These are phyloP conservation scores for Mormyrops attenuatus DNA, from an alignment of 2,797 vertebrate species.

Conservation along the genomic window DNA sequence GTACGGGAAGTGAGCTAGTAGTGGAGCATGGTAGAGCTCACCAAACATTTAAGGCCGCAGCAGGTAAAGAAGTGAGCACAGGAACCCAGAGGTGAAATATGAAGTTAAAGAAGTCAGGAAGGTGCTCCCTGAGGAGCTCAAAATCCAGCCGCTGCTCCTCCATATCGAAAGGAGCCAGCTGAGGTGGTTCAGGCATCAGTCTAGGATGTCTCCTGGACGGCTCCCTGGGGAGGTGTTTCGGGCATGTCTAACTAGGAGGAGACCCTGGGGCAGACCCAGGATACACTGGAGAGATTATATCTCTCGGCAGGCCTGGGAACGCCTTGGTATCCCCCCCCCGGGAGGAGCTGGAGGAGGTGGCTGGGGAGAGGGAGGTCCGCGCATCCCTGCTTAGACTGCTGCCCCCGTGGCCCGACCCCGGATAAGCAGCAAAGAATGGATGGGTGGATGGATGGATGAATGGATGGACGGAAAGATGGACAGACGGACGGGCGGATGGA, in stretches of 20 bases:
- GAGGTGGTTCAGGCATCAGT: neutral
- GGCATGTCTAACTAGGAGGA: neutral
- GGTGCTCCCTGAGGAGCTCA: neutral
- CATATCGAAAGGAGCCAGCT: neutral
- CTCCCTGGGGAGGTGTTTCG: neutral
- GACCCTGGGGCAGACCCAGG: neutral
- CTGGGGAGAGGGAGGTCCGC: neutral
- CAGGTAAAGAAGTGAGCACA: neutral
- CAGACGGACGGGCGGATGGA: neutral
- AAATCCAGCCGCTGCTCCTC: neutral
- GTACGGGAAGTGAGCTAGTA: neutral
- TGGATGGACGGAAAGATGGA: neutral
- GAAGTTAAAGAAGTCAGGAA: neutral
- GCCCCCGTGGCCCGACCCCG: neutral
- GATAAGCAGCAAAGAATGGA: neutral
- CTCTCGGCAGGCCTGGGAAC: neutral
- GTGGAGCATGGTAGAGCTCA: neutral
- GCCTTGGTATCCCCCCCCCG: neutral
- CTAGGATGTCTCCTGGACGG: neutral
- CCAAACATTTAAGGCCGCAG: neutral
- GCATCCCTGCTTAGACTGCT: neutral
- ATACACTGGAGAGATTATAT: neutral
- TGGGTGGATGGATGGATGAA: neutral
- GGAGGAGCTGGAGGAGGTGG: neutral
- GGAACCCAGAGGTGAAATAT: neutral